phyloP scores from a whole-genome alignment of 64 coral and sea anemone genomes.

The Montipora efflorescens region DNA sequence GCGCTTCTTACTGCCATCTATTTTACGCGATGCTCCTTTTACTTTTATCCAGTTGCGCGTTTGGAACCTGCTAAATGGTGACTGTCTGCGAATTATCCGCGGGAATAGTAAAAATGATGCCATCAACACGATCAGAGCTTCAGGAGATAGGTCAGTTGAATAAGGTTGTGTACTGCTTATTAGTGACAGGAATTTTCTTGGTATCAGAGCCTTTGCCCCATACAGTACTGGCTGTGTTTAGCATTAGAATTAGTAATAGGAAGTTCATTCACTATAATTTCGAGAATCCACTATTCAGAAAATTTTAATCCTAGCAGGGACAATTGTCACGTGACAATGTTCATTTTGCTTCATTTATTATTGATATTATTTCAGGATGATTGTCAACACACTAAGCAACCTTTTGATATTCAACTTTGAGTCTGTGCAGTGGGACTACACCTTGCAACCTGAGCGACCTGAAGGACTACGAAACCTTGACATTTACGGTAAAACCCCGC shows the following conservation, averaged over 20 bases:
- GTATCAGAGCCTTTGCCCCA: too few species aligned
- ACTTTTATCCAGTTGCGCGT: constrained; percentile 69
- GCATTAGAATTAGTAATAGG: too few species aligned
- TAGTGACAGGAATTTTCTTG: too few species aligned
- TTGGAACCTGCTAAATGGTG: constrained; percentile 96
- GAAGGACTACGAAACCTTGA: constrained; percentile 80
- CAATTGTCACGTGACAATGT: too few species aligned
- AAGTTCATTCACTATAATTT: too few species aligned
- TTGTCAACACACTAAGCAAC: constrained; percentile 95
- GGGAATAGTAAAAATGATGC: constrained; percentile 96
- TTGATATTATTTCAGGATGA: constrained; percentile 68
- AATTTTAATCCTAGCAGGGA: too few species aligned
- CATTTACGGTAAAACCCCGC: constrained; percentile 73
- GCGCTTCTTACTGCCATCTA: not conserved
- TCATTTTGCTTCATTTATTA: too few species aligned
- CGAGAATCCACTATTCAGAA: too few species aligned
- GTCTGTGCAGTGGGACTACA: constrained; percentile 83
- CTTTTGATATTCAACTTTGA: constrained; percentile 98
- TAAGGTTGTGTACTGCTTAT: too few species aligned
- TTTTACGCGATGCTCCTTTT: not conserved
- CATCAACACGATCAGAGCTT: constrained; percentile 74
- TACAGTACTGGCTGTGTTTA: too few species aligned
- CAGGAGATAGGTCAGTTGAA: constrained; percentile 76
- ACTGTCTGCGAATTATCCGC: constrained; percentile 92
- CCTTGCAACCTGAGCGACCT: constrained; percentile 83